Evolutionary conservation across 2,888 invertebrate genomes (phyloP).

Genomic region (Plagodis pulveraria): DNA sequence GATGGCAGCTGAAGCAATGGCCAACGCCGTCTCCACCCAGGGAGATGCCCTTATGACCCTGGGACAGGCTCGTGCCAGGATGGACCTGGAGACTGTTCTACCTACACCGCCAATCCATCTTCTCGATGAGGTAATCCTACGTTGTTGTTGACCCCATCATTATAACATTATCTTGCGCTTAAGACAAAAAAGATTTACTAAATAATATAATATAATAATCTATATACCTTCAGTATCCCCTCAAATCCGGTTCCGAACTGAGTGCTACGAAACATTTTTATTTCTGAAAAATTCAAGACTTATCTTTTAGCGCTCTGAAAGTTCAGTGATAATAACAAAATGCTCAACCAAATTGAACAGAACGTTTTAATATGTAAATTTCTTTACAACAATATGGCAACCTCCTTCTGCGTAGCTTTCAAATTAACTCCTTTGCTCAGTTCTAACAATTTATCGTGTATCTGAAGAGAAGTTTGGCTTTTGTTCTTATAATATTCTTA

Average conservation of each 20-base stretch:
- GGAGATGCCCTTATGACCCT: conserved; percentile 73
- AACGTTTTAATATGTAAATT: not conserved
- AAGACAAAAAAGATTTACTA: too few relatives aligned
- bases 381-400: not conserved
- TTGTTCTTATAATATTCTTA: conserved; percentile 16
- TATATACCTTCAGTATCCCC: too few relatives aligned
- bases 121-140: conserved; percentile 61
- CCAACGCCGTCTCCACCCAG: conserved; percentile 57
- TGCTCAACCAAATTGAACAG: not conserved
- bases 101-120: conserved; percentile 66
- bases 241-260: too few relatives aligned
- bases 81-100: conserved; percentile 67
- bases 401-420: not conserved
- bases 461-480: conserved; percentile 10
- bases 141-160: too few relatives aligned
- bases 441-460: not conserved
- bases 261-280: too few relatives aligned
- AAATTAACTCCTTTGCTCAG: not conserved
- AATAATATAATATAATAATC: too few relatives aligned
- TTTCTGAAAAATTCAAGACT: too few relatives aligned
- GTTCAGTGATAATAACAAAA: not conserved
- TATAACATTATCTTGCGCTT: too few relatives aligned
- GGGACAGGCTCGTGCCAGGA: conserved; percentile 68
- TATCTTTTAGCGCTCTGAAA: not conserved
- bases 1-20: conserved; percentile 67